Evolutionary conservation across 2,113 vertebrate genomes (phyloP).

Genomic region (Periophthalmodon schlosseri): DNA sequence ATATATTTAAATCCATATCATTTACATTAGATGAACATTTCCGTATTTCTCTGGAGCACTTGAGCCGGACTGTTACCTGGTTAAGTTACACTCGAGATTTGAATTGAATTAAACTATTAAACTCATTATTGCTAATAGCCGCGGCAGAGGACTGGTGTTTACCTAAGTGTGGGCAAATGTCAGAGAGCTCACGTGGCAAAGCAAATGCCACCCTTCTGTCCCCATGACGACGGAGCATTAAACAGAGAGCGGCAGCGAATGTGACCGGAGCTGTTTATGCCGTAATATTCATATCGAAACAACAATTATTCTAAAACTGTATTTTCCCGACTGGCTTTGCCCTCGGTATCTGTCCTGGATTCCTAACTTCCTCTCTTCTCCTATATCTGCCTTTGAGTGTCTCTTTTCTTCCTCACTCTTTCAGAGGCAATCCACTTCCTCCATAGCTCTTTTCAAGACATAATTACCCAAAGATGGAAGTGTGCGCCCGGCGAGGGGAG

Average conservation of each 20-base stretch:
- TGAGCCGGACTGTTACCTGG: too few species aligned
- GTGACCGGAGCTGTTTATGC: slow-evolving; percentile 1
- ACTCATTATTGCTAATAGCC: not conserved
- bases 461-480: slow-evolving; percentile 37
- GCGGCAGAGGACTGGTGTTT: slow-evolving; percentile 15
- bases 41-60: too few species aligned
- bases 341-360: not conserved
- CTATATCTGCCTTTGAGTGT: slow-evolving; percentile 13
- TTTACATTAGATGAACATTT: not conserved
- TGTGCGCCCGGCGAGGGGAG: slow-evolving; percentile 3
- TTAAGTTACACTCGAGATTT: too few species aligned
- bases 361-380: not conserved
- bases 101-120: not conserved
- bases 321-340: not conserved
- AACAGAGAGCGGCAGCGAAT: not conserved
- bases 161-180: slow-evolving; percentile 3
- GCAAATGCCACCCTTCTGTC: slow-evolving; percentile 40
- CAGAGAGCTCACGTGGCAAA: slow-evolving; percentile 15
- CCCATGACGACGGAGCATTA: slow-evolving; percentile 7
- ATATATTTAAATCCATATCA: not conserved
- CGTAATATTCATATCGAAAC: not conserved
- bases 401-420: not conserved
- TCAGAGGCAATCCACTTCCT: slow-evolving; percentile 29
- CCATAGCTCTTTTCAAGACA: slow-evolving; percentile 27
- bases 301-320: not conserved